A percentile compares a stretch with the other conserved stretches of the same genome.
Evolutionary conservation across 2,888 invertebrate species (phyloP).

Genomic region (Drosophila formosana): DNA sequence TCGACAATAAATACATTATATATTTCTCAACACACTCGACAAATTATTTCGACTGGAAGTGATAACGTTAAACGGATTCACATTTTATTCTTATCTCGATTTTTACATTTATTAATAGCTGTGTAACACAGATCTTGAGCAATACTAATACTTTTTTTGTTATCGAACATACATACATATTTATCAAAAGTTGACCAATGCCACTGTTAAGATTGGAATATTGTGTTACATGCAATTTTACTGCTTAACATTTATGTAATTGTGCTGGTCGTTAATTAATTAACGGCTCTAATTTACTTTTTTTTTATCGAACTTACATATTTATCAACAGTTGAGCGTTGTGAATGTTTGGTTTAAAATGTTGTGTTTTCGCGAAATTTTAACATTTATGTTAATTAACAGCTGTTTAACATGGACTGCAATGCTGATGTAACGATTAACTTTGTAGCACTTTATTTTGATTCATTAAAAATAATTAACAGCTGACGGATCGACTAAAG

Average conservation of each 20-base stretch:
- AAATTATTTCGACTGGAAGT: not conserved
- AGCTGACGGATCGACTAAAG: slow-evolving; percentile 25
- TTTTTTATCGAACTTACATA: too few relatives aligned
- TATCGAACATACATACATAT: not conserved
- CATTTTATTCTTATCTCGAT: not conserved
- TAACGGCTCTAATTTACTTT: too few relatives aligned
- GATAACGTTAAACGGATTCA: not conserved
- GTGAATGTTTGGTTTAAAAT: too few relatives aligned
- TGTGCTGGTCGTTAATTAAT: not conserved
- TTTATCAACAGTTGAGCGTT: too few relatives aligned
- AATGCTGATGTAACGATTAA: not conserved
- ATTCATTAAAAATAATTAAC: slow-evolving; percentile 38
- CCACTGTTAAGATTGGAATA: not conserved
- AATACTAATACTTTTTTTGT: not conserved
- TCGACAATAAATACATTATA: not conserved
- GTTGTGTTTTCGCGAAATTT: too few relatives aligned
- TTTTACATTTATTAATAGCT: not conserved
- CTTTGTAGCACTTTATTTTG: slow-evolving; percentile 15
- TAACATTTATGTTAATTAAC: not conserved
- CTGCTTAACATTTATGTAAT: too few relatives aligned
- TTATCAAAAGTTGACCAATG: too few relatives aligned
- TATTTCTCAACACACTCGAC: not conserved
- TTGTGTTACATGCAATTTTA: too few relatives aligned
- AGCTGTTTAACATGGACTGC: not conserved
- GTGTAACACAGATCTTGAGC: not conserved